These are phyloP conservation scores for Rhinolophus sinicus DNA, from an alignment of 2,113 vertebrate species.

Conservation along the genomic window DNA sequence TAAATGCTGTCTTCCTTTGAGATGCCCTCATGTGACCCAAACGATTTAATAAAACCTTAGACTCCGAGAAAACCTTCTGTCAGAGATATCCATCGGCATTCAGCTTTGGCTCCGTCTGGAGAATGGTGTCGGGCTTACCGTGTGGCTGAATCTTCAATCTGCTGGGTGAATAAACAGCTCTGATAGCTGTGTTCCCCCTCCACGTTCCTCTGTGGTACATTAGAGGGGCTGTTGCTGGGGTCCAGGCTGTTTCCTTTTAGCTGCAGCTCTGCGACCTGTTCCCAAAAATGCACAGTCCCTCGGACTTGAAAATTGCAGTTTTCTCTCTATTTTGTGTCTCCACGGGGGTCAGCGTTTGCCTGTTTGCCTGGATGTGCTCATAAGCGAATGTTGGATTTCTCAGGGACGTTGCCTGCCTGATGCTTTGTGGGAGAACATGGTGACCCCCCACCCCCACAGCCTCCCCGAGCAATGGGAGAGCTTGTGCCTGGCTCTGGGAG, in stretches of 20 bases:
- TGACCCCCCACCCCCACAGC: no score
- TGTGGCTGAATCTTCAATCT: not conserved
- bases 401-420: not conserved
- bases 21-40: slow-evolving; percentile 43
- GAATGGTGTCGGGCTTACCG: not conserved
- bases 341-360: not conserved
- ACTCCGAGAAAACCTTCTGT: not conserved
- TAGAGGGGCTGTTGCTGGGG: not conserved
- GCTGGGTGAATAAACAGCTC: not conserved
- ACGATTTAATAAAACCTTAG: not conserved
- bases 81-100: not conserved
- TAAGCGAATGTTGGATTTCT: not conserved
- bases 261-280: not conserved
- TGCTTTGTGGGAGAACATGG: not conserved
- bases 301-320: not conserved
- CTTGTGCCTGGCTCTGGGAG: not conserved
- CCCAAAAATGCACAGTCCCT: not conserved
- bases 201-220: not conserved
- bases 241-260: not conserved
- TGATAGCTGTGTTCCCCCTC: not conserved
- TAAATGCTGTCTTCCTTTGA: not conserved
- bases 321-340: slow-evolving; percentile 10
- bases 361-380: not conserved
- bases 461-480: not conserved
- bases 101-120: not conserved